phyloP scores from a whole-genome alignment of 2,113 vertebrate species.

The Brachypteracias leptosomus region DNA sequence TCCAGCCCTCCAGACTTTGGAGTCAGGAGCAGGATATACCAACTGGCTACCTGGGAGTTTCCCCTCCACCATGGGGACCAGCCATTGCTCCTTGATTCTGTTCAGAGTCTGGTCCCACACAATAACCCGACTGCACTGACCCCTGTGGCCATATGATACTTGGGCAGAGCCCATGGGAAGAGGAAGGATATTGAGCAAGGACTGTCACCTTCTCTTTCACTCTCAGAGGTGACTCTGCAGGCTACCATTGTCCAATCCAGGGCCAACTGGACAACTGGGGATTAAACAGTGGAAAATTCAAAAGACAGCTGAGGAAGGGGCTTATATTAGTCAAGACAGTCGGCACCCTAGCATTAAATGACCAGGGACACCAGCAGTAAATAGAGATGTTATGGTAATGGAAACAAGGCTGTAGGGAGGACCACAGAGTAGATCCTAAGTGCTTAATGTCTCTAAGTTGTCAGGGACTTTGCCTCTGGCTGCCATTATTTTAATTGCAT shows the following conservation, averaged over 20 bases:
- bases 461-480: background rate
- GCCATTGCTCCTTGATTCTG: background rate
- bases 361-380: background rate
- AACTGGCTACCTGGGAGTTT: background rate
- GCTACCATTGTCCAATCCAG: background rate
- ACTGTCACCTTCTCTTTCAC: background rate
- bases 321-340: background rate
- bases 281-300: conserved; percentile 44
- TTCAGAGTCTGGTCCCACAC: background rate
- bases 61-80: background rate
- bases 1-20: background rate
- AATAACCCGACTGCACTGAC: background rate
- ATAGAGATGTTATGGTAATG: background rate
- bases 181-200: background rate
- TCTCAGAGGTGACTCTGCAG: background rate
- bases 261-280: background rate
- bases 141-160: rapidly evolving
- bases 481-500: background rate
- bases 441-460: background rate
- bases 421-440: background rate
- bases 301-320: conserved; percentile 25
- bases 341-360: background rate
- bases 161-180: background rate
- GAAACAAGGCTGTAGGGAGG: background rate
- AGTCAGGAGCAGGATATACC: background rate